Evolutionary conservation across 1,140 invertebrate genomes (phyloP).

Genomic region (Uloborus diversus): DNA sequence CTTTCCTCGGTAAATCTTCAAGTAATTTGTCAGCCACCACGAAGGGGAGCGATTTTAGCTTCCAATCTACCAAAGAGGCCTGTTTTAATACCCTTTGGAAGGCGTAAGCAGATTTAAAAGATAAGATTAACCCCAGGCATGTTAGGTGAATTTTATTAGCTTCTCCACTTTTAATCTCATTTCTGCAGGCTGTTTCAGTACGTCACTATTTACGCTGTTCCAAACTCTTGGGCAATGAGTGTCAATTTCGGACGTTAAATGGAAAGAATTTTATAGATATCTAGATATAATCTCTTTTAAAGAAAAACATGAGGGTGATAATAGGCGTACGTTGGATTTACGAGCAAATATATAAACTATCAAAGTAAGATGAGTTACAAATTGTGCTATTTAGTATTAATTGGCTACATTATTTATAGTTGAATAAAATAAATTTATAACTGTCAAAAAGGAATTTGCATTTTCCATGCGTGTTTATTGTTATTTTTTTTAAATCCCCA

Average conservation of each 20-base stretch:
- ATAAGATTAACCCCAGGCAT: slow-evolving; percentile 15
- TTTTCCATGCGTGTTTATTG: too few species aligned
- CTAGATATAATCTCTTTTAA: slow-evolving; percentile 15
- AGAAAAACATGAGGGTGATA: too few species aligned
- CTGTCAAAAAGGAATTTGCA: too few species aligned
- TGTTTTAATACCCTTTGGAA: background rate
- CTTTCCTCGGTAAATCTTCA: background rate
- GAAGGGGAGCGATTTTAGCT: background rate
- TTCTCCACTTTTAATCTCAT: slow-evolving; percentile 9
- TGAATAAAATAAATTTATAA: too few species aligned
- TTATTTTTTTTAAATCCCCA: too few species aligned
- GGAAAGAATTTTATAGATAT: slow-evolving; percentile 9
- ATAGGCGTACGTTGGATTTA: too few species aligned
- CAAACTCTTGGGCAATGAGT: background rate
- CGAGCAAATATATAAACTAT: too few species aligned
- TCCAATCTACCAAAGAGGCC: slow-evolving; percentile 3
- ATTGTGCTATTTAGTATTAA: too few species aligned
- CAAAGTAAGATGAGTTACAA: too few species aligned
- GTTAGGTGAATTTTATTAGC: slow-evolving; percentile 25
- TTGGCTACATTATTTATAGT: too few species aligned
- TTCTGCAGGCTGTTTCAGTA: background rate
- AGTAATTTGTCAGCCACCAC: background rate
- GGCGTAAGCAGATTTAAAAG: slow-evolving; percentile 21
- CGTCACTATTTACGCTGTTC: background rate
- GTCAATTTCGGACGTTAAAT: background rate